These are phyloP conservation scores for Drosophila niveifrons DNA, from an alignment of 2,888 invertebrate species.

Conservation along the genomic window DNA sequence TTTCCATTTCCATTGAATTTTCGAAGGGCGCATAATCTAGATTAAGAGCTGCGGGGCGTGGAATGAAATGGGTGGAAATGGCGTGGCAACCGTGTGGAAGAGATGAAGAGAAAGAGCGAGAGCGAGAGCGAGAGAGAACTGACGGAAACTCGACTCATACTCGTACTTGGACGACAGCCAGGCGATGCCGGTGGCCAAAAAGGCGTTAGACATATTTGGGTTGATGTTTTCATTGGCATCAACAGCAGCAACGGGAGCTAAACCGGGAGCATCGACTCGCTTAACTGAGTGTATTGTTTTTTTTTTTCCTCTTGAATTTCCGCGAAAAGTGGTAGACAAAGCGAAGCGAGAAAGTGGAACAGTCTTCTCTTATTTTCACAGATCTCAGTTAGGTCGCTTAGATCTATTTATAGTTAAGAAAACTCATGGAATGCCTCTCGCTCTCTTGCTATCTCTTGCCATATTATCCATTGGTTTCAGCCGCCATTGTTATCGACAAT, in stretches of 20 bases:
- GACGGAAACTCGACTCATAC: slow-evolving; percentile 1
- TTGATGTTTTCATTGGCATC: slow-evolving; percentile 71
- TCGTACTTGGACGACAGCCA: slow-evolving; percentile 61
- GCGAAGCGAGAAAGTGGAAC: slow-evolving; percentile 10
- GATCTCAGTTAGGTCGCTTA: neutral
- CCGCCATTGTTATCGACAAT: slow-evolving; percentile 30
- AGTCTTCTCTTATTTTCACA: neutral
- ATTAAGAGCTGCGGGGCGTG: slow-evolving; percentile 56
- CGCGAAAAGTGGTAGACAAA: slow-evolving; percentile 15
- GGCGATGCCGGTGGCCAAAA: slow-evolving; percentile 53
- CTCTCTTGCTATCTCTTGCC: neutral
- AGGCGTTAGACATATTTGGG: slow-evolving; percentile 65
- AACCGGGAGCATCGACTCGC: slow-evolving; percentile 1
- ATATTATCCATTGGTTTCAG: neutral
- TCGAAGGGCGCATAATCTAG: slow-evolving; percentile 65
- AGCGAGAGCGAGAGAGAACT: no score
- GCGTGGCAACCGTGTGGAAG: slow-evolving; percentile 26
- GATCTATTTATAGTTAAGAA: slow-evolving; percentile 18
- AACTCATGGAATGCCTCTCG: neutral
- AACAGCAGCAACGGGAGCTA: slow-evolving; percentile 21
- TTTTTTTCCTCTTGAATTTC: slow-evolving; percentile 41
- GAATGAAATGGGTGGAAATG: neutral
- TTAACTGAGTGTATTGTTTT: slow-evolving; percentile 61
- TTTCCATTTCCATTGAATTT: slow-evolving; percentile 69
- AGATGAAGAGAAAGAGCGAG: no score